Conservation (phyloP, 2,113 vertebrate genomes). For the Sapajus apella region DNA sequence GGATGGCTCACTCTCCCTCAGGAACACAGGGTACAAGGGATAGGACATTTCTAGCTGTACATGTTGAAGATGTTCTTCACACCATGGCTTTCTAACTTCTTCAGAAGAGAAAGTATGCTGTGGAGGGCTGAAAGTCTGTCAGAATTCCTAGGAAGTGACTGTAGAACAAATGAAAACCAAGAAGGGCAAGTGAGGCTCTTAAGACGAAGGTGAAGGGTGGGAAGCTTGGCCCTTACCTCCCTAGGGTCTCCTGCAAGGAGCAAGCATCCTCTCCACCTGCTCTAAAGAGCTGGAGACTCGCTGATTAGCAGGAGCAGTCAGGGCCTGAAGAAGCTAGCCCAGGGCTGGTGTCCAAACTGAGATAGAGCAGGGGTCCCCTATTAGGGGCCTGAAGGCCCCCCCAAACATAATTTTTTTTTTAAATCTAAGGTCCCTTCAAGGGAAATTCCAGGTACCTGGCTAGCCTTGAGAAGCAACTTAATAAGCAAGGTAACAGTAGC, state of each 20-base stretch:
- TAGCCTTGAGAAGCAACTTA: too few species aligned
- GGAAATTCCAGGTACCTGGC: too few species aligned
- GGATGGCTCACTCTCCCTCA: neutral
- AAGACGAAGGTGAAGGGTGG: neutral
- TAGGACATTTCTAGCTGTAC: neutral
- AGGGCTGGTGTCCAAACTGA: neutral
- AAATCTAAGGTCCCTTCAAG: too few species aligned
- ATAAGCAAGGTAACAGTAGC: too few species aligned
- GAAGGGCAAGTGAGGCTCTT: neutral
- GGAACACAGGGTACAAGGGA: neutral
- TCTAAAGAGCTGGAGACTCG: neutral
- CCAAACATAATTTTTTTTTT: too few species aligned
- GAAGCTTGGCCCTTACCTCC: rapidly evolving
- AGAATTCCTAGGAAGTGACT: neutral
- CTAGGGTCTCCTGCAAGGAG: neutral
- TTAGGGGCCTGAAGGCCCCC: too few species aligned
- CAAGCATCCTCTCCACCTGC: neutral
- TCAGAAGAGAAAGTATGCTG: neutral
- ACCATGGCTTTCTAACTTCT: neutral
- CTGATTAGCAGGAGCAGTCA: neutral
- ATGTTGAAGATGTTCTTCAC: neutral
- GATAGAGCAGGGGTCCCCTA: too few species aligned
- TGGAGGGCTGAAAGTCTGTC: neutral
- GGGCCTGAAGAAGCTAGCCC: neutral
- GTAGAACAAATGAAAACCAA: neutral